Evolutionary conservation across 2,888 invertebrate genomes (phyloP).

Genomic region (Odiellus spinosus): DNA sequence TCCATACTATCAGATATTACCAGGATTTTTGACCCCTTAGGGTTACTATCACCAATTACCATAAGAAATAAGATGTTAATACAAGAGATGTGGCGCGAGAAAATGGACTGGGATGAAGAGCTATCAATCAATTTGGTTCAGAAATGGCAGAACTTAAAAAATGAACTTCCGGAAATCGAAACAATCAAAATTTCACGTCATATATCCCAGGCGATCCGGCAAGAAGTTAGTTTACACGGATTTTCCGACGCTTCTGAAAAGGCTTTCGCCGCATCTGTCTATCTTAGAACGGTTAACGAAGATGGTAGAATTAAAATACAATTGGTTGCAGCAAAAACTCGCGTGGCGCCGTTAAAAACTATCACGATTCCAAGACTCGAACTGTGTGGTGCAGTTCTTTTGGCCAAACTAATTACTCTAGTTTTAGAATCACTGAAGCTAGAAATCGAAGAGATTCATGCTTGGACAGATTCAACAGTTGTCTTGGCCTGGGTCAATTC

Average conservation of each 20-base stretch:
- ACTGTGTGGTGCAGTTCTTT: slow-evolving; percentile 13
- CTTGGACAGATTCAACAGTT: slow-evolving; percentile 18
- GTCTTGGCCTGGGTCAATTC: slow-evolving; percentile 18
- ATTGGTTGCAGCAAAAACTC: slow-evolving; percentile 8
- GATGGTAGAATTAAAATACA: background rate
- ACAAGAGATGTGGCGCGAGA: slow-evolving; percentile 20
- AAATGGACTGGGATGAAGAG: slow-evolving; percentile 20
- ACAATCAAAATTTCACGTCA: background rate
- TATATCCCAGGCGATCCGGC: background rate
- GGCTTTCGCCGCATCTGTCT: slow-evolving; percentile 18
- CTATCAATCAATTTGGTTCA: slow-evolving; percentile 9
- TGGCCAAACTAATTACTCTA: slow-evolving; percentile 1
- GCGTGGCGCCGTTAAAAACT: slow-evolving; percentile 19
- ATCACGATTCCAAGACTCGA: slow-evolving; percentile 19
- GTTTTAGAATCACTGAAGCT: slow-evolving; percentile 1
- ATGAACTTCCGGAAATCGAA: slow-evolving; percentile 1
- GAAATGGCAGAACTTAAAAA: slow-evolving; percentile 1
- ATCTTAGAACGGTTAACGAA: too few relatives aligned
- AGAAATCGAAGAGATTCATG: background rate
- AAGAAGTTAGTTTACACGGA: slow-evolving; percentile 7
- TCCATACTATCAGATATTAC: too few relatives aligned
- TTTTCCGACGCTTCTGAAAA: slow-evolving; percentile 20
- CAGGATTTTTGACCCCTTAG: slow-evolving; percentile 17
- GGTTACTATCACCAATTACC: slow-evolving; percentile 10
- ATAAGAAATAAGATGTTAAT: slow-evolving; percentile 19